Conservation (phyloP, 2,888 invertebrate genomes). For the Cerceris rybyensis region DNA sequence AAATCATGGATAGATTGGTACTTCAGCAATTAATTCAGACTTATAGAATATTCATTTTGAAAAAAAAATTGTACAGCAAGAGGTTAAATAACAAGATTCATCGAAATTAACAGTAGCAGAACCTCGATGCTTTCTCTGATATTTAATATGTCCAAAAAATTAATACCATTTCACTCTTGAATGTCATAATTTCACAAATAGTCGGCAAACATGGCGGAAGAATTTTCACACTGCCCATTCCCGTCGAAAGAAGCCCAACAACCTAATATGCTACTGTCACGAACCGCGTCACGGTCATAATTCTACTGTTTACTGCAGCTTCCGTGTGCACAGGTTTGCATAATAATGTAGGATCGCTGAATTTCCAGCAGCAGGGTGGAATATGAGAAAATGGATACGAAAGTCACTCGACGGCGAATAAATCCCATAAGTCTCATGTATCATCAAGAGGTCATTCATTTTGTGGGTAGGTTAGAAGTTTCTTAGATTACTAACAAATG, state of each 20-base stretch:
- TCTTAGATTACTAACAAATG: conserved; percentile 3
- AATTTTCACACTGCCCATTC: conserved; percentile 3
- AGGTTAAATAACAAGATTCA: no score
- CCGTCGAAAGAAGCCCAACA: conserved; percentile 52
- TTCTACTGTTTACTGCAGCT: conserved; percentile 49
- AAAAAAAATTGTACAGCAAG: no score
- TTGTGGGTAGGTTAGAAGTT: conserved; percentile 32
- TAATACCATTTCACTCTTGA: neutral
- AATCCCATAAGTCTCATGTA: conserved; percentile 16
- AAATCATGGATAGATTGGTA: no score
- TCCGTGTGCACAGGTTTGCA: conserved; percentile 48
- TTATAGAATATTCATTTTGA: no score
- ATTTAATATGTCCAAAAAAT: neutral
- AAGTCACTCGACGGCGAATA: conserved; percentile 39
- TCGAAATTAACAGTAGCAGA: no score
- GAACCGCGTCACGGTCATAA: conserved; percentile 51
- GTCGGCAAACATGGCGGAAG: neutral
- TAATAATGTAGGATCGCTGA: conserved; percentile 38
- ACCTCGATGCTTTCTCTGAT: no score
- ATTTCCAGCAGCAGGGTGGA: conserved; percentile 9
- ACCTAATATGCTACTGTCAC: conserved; percentile 61
- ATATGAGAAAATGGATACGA: conserved; percentile 24
- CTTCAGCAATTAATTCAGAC: no score
- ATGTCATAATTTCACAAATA: neutral
- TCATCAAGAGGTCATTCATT: conserved; percentile 23